Evolutionary conservation across 2,888 invertebrate species (phyloP), one percentile per base, ranked within the genome.

Genomic region (Ectemnius lituratus): DNA sequence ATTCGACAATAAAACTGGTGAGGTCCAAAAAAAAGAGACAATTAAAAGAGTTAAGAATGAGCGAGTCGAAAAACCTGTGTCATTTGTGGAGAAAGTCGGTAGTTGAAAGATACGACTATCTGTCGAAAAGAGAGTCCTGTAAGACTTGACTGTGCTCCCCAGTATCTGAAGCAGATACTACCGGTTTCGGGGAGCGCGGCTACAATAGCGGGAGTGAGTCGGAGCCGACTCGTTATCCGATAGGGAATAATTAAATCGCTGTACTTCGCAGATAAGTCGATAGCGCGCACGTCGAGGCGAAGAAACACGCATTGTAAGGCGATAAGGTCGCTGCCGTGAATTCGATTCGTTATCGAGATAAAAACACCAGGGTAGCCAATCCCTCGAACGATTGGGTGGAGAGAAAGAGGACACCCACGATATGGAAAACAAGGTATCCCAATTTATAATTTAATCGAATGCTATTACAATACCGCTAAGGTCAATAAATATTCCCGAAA

Each of bases 191-290:
- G 13, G 56, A 13, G 20, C 57, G 37, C 47, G 16, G 18, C 23
- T 27, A 52, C 45, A 62, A 45, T n/a, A 46, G 23, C 14, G 57
- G 68, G 70, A 52, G 63, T 67, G 65, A 69, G 57, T 63, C 67
- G 65, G 5, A 61, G 79, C 73, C 71, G 76, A 65, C 47, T 61
- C 58, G 61, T 49, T 65, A 49, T 45, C n/a, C 61, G 58, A 67
- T 79, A 80, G 80, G 74, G 76, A 76, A 81, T 76, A 79, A 76
- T 79, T 81, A 79, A 75, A 80, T 77, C 76, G 77, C 61, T 65
- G 59, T 77, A 61, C 73, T 68, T 70, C 71, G 20, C 23, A 70
- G 81, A 81, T 81, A 81, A 80, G 73, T 60, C 76, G 80, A 80
- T 75, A 67, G 27, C 58, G 62, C 60, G 67, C 59, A 11, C 62